These are phyloP conservation scores for Clitarchus hookeri DNA, from an alignment of 2,888 invertebrate genomes.

Conservation along the genomic window DNA sequence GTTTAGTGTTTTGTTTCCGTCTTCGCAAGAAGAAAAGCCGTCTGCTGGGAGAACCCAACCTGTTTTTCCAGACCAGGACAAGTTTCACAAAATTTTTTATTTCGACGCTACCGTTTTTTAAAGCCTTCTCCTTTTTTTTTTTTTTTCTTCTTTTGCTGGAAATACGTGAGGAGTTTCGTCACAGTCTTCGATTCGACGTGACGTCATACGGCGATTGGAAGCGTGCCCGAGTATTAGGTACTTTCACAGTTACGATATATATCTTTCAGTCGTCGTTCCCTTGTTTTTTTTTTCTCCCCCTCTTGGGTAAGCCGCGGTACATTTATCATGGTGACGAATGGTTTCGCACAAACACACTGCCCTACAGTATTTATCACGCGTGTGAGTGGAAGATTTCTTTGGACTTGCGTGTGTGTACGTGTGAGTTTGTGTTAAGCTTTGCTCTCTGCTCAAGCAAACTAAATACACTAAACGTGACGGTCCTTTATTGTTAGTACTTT, in stretches of 20 bases:
- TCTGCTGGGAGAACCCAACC: background rate
- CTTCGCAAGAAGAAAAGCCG: background rate
- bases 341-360: background rate
- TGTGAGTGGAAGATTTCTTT: background rate
- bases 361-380: background rate
- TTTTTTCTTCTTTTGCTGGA: background rate
- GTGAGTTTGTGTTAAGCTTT: background rate
- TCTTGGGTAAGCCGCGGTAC: background rate
- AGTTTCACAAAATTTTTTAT: conserved; percentile 2
- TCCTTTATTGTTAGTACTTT: background rate
- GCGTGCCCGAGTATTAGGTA: conserved; percentile 26
- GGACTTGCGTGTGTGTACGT: no score
- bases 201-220: conserved; percentile 32
- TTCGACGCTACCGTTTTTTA: background rate
- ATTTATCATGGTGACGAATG: background rate
- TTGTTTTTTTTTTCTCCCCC: background rate
- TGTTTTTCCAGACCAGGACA: conserved; percentile 4
- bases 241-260: background rate
- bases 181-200: conserved; percentile 31
- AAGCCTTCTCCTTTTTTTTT: background rate
- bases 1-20: conserved; percentile 6
- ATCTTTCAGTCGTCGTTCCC: background rate
- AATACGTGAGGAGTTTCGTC: conserved; percentile 22
- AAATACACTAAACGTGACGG: background rate
- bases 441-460: background rate